Conservation (phyloP, 2,888 invertebrate genomes). For the Coelinius sp. region DNA sequence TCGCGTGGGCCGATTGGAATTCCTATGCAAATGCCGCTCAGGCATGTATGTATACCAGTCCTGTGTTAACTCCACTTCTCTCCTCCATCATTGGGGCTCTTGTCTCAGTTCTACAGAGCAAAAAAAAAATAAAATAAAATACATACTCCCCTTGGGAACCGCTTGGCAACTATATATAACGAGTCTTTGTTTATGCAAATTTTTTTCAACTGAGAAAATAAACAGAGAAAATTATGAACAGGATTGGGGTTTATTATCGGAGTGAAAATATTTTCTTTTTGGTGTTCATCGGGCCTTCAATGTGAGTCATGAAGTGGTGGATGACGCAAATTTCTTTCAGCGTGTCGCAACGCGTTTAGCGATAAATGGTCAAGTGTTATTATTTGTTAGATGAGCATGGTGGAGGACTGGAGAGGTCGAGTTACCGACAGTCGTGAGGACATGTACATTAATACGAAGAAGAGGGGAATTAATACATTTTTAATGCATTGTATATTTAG, state of each 20-base stretch:
- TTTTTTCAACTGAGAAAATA: constrained; percentile 15
- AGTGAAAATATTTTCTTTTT: background rate
- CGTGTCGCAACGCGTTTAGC: constrained; percentile 4
- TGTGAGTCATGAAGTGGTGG: constrained; percentile 9
- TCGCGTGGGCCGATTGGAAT: constrained; percentile 37
- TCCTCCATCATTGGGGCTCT: constrained; percentile 25
- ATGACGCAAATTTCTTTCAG: constrained; percentile 20
- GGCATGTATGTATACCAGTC: constrained; percentile 24
- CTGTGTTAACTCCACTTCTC: constrained; percentile 23
- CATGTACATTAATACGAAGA: background rate
- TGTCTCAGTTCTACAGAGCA: constrained; percentile 3
- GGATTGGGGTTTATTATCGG: background rate
- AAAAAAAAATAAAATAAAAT: background rate
- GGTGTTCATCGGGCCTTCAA: background rate
- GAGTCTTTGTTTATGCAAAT: constrained; percentile 36
- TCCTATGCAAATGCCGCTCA: constrained; percentile 38
- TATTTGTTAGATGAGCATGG: background rate
- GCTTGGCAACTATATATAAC: constrained; percentile 23
- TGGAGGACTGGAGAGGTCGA: background rate
- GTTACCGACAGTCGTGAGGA: background rate
- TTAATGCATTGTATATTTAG: background rate
- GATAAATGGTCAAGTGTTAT: constrained; percentile 10
- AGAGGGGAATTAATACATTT: background rate
- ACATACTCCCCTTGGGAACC: background rate
- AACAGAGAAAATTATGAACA: constrained; percentile 10